Base-by-base conservation (phyloP, 1,140 invertebrate genomes). In the Rhopalosiphum maidis region DNA sequence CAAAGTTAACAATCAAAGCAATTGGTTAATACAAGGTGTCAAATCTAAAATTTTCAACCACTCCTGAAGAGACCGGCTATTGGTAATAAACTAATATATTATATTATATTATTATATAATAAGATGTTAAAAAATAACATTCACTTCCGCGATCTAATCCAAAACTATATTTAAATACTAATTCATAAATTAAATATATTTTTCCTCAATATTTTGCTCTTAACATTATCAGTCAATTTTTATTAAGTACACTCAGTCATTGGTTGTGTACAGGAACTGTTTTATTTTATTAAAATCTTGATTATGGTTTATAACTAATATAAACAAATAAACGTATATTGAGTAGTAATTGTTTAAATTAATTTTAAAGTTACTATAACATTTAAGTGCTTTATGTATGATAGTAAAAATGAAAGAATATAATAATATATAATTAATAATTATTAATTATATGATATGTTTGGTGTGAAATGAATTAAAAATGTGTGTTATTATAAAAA, bases 21-120 rank as follows among this genome's bases (percentile, higher is more conserved):
- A 96, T 86, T 95, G 96, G 94, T 95, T 98, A n/a, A 94, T 97
- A 88, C 96, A 97, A 94, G 97, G 97, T 41, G 96, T 96, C 7
- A 96, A 96, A 94, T 95, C 96, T 2, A 97, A 96, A 95, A 95
- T 96, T 77, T 97, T 96, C 96, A 96, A 94, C 96, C 96, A n/a
- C 95, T 98, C 22, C 95, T 98, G 94, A 96, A 97, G 94, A 96
- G 98, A 94, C 96, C 96, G 85, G 97, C 96, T 90, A 98, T 98
- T 95, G 96, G 97, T 97, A 95, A 90, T 60, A 41, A n/a, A 87
- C 15, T 48, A 48, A 48, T n/a, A n/a, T 43, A 46, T n/a, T 43
- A 88, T 41, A 41, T 54, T 30, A 89, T 89, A 89, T 54, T 87
- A 43, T 43, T 37, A n/a, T n/a, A n/a, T n/a, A 54, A 89, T 37